phyloP scores from a whole-genome alignment of 2,797 vertebrate genomes.

The Astyanax mexicanus region DNA sequence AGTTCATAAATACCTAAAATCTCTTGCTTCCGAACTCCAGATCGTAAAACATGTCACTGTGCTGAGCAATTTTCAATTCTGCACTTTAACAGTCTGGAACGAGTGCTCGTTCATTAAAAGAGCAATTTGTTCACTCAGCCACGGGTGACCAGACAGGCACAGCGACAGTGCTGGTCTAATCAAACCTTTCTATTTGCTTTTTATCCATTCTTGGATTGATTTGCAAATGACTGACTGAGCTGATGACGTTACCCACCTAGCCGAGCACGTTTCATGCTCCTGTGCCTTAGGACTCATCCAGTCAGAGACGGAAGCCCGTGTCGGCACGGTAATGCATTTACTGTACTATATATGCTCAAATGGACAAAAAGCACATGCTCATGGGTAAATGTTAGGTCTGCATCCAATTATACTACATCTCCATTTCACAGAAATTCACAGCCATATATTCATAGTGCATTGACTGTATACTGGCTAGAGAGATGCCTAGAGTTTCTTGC shows the following conservation, averaged over 20 bases:
- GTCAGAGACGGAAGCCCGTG: background rate
- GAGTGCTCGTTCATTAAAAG: slow-evolving; percentile 43
- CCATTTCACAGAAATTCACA: background rate
- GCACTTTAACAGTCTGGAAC: slow-evolving; percentile 39
- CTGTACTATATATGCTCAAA: background rate
- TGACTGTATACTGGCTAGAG: slow-evolving; percentile 1
- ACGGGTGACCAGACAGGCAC: slow-evolving; percentile 41
- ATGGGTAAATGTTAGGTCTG: slow-evolving; percentile 1
- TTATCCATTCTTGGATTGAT: slow-evolving; percentile 58
- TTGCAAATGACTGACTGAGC: slow-evolving; percentile 54
- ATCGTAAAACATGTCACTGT: slow-evolving; percentile 18
- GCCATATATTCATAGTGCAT: background rate
- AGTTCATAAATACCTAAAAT: slow-evolving; percentile 10
- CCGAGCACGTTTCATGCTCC: slow-evolving; percentile 50
- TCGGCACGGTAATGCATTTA: background rate
- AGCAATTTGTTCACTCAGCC: slow-evolving; percentile 57
- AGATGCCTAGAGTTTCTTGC: slow-evolving; percentile 1
- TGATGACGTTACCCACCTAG: slow-evolving; percentile 57
- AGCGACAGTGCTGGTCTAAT: slow-evolving; percentile 28
- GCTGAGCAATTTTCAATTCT: slow-evolving; percentile 8
- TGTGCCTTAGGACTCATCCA: slow-evolving; percentile 35
- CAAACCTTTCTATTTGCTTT: slow-evolving; percentile 55
- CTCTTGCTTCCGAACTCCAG: slow-evolving; percentile 2
- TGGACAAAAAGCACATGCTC: background rate
- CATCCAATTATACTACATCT: background rate